Base-by-base conservation (phyloP, 1,140 invertebrate genomes). In the Papilio polyxenes region DNA sequence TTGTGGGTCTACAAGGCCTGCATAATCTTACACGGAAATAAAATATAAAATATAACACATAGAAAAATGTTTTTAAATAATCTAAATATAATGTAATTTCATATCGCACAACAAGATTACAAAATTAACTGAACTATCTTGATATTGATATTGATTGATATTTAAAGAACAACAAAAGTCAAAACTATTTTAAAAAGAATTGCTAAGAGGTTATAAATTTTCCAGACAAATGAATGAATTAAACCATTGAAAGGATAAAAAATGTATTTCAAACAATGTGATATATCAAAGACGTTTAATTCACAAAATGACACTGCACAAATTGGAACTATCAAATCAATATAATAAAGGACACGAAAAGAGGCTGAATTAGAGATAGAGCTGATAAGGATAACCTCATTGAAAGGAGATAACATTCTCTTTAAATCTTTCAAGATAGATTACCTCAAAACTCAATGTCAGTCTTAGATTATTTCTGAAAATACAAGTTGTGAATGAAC, bases 1-100 rank as follows among this genome's bases (percentile, higher is more conserved):
- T 49, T 37, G 49, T 77, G 23, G 48, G 31, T 77, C 51, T 23
- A 53, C 75, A 77, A 77, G 75, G 75, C 11, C 75, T 77, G 20
- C 49, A 77, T 77, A 77, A 77, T 77, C 75, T 77, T 77, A 77
- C 11, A 37, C 49, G 75, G 75, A 77, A 77, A 53, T 77, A 53
- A n/a, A n/a, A n/a, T n/a, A n/a, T n/a, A n/a, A n/a, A n/a, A n/a
- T n/a, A 56, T 23, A 77, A 53, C 49, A 31, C 11, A 56, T 56
- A 77, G 49, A 31, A 77, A 56, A 77, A 77, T 31, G 49, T 56
- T 77, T 31, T 17, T 13, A 53, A 53, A 77, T 77, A 31, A 77
- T 77, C 75, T 53, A 31, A 13, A 77, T 76, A 51, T 53, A 77
- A 77, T 53, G 51, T 53, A 53, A 53, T 77, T 56, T 77, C 48